Evolutionary conservation across 1,140 invertebrate genomes (phyloP), one percentile per base, ranked within the genome.

Genomic region (Neodiprion lecontei): DNA sequence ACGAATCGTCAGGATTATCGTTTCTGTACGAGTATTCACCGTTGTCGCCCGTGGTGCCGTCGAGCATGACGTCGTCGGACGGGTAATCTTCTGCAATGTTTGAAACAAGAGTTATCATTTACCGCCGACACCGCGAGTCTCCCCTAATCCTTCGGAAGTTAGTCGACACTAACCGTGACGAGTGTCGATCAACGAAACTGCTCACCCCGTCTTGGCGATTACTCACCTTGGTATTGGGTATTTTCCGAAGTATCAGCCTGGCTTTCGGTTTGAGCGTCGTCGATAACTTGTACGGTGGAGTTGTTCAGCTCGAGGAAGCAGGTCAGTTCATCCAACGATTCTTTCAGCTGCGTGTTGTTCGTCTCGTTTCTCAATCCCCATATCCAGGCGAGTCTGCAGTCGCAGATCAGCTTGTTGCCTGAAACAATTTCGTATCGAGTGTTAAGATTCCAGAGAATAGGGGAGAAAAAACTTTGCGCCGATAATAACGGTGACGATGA

Each of bases 321-420:
- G 73, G 90, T 91, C 49, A 94, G 89, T 66, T 91, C 88, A 67
- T 94, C 92, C 67, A 95, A 87, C 47, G 92, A 91, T 74, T 91
- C 90, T 76, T 90, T 91, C 73, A 94, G 90, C 79, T 91, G 91
- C 74, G 89, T 85, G 81, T 93, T 94, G 83, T 91, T 91, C 74
- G 94, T 95, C 75, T 94, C 92, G 84, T 94, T 94, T 76, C 91
- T 90, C 73, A 95, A 85, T 53, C 88, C 88, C 85, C 93, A 92
- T 86, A 95, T 92, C 94, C 94, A 95, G 72, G 92, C 90, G 74
- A 95, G 87, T 75, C 93, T 91, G 84, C 94, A 95, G 89, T 95
- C 93, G 86, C 94, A 95, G 75, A 92, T 90, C 87, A 95, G 93
- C 83, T 92, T 92, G 88, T 95, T 95, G 81, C 92, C 94, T 95